Evolutionary conservation across 2,113 vertebrate genomes (phyloP).

Genomic region (Indri indri): DNA sequence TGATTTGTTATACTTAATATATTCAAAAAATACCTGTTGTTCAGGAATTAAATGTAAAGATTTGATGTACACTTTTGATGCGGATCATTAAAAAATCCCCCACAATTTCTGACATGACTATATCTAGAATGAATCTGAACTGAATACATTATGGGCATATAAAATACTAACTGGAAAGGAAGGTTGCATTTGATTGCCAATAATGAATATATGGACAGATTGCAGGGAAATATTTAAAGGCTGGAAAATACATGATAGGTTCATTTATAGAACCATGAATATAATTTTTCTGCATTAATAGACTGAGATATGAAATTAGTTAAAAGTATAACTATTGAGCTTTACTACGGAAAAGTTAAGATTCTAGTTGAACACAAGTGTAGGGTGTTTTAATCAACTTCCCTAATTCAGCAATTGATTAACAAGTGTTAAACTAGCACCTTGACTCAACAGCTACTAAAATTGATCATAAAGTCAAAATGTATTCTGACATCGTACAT

Average conservation of each 20-base stretch:
- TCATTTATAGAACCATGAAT: background rate
- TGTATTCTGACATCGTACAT: background rate
- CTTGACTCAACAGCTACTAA: background rate
- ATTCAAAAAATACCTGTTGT: background rate
- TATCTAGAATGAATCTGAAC: background rate
- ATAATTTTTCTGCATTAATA: background rate
- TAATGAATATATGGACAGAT: background rate
- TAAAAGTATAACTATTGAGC: background rate
- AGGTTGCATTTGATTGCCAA: background rate
- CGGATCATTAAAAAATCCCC: background rate
- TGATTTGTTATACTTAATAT: background rate
- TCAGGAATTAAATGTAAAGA: background rate
- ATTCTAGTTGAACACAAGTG: background rate
- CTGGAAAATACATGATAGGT: background rate
- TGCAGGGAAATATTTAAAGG: background rate
- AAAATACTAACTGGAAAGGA: background rate
- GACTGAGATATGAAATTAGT: background rate
- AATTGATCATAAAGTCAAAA: background rate
- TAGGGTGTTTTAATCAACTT: background rate
- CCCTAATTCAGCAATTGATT: background rate
- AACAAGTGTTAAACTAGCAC: background rate
- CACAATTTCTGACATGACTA: background rate
- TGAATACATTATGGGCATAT: too few relatives aligned
- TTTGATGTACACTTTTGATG: background rate
- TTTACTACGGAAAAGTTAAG: background rate